Evolutionary conservation across 2,113 vertebrate genomes (phyloP).

Genomic region (Coptodon bakossiorum): DNA sequence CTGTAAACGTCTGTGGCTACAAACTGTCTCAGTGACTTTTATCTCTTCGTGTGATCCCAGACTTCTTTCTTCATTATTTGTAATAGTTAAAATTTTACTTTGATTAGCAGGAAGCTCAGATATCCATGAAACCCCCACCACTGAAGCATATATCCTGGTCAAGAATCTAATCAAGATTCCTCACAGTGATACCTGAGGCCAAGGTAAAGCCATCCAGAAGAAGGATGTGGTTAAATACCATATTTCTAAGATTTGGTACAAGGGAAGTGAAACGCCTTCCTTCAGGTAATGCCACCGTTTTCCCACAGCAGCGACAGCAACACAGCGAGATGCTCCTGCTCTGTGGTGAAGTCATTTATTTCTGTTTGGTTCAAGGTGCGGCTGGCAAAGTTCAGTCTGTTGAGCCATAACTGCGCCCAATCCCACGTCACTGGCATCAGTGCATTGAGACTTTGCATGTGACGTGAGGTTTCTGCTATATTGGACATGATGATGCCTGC

Average conservation of each 20-base stretch:
- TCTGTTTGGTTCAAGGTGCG: not conserved
- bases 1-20: not conserved
- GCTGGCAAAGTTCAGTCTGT: not conserved
- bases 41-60: not conserved
- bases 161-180: not conserved
- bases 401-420: not conserved
- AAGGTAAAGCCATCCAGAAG: not conserved
- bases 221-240: not conserved
- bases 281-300: not conserved
- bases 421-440: not conserved
- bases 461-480: not conserved
- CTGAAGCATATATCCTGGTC: not conserved
- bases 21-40: not conserved
- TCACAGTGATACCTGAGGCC: not conserved
- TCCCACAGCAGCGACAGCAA: not conserved
- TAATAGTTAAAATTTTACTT: not conserved
- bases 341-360: not conserved
- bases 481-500: not conserved
- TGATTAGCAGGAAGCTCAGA: not conserved
- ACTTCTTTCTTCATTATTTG: not conserved
- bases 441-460: not conserved
- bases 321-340: not conserved
- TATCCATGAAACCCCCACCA: not conserved
- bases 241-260: not conserved
- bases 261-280: not conserved